These are phyloP conservation scores for Poeciliopsis paucimaculata DNA, from an alignment of 2,797 vertebrate genomes.

Conservation along the genomic window DNA sequence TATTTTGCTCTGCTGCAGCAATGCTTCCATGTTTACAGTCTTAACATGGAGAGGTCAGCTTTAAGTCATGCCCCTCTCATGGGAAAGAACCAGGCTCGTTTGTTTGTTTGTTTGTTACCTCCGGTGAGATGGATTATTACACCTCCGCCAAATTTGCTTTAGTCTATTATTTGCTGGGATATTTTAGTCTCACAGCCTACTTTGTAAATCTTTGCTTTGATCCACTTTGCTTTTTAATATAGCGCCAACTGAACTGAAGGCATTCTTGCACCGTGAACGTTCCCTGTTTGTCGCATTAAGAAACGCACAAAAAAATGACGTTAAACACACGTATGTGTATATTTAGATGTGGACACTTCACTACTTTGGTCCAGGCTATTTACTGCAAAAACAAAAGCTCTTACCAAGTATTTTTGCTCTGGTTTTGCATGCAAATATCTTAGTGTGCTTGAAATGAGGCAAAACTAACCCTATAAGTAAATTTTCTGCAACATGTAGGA, in stretches of 20 bases:
- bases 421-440: too few species aligned
- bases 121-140: too few species aligned
- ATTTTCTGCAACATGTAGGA: too few species aligned
- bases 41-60: constrained; percentile 3
- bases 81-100: not conserved
- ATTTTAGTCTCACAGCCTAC: not conserved
- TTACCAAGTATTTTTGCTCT: too few species aligned
- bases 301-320: not conserved
- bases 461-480: too few species aligned
- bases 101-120: not conserved
- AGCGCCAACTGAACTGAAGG: not conserved
- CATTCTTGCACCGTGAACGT: not conserved
- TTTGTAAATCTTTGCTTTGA: not conserved
- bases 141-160: not conserved
- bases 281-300: not conserved
- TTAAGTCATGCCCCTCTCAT: not conserved
- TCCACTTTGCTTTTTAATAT: not conserved
- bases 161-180: not conserved
- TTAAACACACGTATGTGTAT: not conserved
- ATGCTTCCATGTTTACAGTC: constrained; percentile 28
- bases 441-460: too few species aligned
- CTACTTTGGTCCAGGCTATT: too few species aligned
- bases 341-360: not conserved
- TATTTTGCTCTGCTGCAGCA: constrained; percentile 16
- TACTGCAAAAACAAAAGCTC: too few species aligned